Conservation (phyloP, 2,888 invertebrate genomes). For the Acanthosoma haemorrhoidale region DNA sequence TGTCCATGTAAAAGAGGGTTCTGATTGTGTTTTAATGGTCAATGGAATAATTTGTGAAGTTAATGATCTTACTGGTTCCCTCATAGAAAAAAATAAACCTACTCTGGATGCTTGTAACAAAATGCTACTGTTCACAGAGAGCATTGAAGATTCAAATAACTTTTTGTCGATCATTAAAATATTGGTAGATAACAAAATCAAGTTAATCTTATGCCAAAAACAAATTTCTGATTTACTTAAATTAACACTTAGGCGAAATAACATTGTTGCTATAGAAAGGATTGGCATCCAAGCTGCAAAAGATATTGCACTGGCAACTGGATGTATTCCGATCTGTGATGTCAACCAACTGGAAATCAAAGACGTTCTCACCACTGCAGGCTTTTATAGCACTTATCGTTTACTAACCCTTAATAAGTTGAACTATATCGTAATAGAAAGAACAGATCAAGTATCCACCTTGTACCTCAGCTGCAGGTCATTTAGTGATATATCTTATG, state of each 20-base stretch:
- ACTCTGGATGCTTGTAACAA: neutral
- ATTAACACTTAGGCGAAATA: neutral
- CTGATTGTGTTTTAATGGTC: neutral
- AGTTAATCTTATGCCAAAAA: slow-evolving; percentile 13
- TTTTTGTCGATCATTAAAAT: neutral
- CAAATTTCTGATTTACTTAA: neutral
- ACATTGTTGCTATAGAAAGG: neutral
- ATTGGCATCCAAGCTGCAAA: neutral
- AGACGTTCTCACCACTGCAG: neutral
- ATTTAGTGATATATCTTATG: neutral
- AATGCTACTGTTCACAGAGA: neutral
- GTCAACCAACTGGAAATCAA: neutral
- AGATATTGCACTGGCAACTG: neutral
- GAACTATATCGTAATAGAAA: slow-evolving; percentile 1
- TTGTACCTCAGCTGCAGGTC: slow-evolving; percentile 6
- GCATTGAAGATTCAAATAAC: neutral
- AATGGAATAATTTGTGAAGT: slow-evolving; percentile 26
- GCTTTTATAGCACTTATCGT: neutral
- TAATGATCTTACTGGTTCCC: neutral
- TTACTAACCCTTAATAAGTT: neutral
- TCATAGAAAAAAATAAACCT: neutral
- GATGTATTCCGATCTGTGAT: neutral
- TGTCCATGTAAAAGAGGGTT: neutral
- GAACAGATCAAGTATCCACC: neutral
- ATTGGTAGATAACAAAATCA: neutral